Base-by-base conservation (phyloP, 2,888 invertebrate genomes). In the Tipula unca region DNA sequence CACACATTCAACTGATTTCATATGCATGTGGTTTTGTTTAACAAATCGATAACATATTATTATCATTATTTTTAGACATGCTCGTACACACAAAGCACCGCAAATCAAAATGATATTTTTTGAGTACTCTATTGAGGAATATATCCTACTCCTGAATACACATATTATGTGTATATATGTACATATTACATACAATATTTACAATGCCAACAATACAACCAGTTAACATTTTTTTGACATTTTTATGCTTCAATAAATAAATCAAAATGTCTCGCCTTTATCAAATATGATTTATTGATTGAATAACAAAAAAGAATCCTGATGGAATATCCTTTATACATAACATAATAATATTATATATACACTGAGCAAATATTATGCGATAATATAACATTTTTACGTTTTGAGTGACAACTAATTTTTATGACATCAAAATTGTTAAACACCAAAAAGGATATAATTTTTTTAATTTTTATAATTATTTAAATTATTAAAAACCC, bases 181-280 rank as follows among this genome's bases (percentile, higher is more conserved):
- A 32, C 6, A 32, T n/a, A n/a, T n/a, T n/a, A 14, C 42, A 48
- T 48, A 48, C n/a, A n/a, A 48, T n/a, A 69, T 69, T 69, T 25
- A 69, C 69, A 25, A 25, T 69, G 10, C 1, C 69, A 48, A 69
- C 69, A 25, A 48, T 69, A 25, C 69, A 25, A 69, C 69, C 69
- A 69, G 69, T 69, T 25, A 69, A 69, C 69, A 69, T 69, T 69
- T 69, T 69, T 69, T 25, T 69, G 69, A 69, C 69, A 69, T 69
- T 69, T 69, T 69, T 25, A 69, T 69, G 69, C 69, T 69, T 69
- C 69, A 69, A 69, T 69, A 69, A 69, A 69, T 69, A 69, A 69
- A 69, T 69, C 69, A 69, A 69, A 69, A 25, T 69, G 69, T 25
- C 69, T 69, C 69, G 69, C 69, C 69, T 69, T 69, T 69, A 69